Evolutionary conservation across 64 coral and sea anemone genomes (phyloP).

Genomic region (Exaiptasia diaphana): DNA sequence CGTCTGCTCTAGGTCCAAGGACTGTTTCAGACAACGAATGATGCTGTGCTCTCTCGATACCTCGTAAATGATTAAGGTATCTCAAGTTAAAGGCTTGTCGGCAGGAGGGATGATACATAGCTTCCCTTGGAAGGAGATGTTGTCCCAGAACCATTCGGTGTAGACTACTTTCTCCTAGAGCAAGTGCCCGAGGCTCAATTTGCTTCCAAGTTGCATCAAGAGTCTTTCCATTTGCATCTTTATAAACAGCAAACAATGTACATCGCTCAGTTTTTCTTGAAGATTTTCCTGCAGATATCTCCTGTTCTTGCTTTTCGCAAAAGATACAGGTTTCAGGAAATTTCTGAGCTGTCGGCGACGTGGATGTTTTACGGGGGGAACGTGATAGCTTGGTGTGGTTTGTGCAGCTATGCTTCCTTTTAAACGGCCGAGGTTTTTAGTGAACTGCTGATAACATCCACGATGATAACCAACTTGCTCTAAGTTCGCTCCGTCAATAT

Average conservation of each 20-base stretch:
- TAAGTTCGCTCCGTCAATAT: background rate
- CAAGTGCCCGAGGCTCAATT: constrained; percentile 29
- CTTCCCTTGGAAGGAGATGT: background rate
- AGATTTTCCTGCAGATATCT: too few species aligned
- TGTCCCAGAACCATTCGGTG: background rate
- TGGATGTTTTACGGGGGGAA: constrained; percentile 24
- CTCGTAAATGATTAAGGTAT: background rate
- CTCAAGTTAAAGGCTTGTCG: background rate
- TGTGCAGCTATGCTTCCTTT: constrained; percentile 2
- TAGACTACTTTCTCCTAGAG: background rate
- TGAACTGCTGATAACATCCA: constrained; percentile 56
- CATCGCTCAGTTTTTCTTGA: background rate
- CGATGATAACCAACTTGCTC: constrained; percentile 46
- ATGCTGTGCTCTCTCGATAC: background rate
- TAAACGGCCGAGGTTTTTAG: constrained; percentile 42
- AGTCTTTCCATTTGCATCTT: background rate
- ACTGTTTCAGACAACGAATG: background rate
- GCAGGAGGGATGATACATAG: background rate
- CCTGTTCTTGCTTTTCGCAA: constrained; percentile 1
- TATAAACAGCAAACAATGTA: background rate
- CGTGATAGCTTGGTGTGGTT: background rate
- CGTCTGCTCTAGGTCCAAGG: background rate
- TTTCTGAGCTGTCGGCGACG: background rate
- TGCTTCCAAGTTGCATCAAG: constrained; percentile 53
- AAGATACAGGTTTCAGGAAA: constrained; percentile 29